These are phyloP conservation scores for Drosophila sp. DNA, from an alignment of 1,140 invertebrate genomes.

Conservation along the genomic window DNA sequence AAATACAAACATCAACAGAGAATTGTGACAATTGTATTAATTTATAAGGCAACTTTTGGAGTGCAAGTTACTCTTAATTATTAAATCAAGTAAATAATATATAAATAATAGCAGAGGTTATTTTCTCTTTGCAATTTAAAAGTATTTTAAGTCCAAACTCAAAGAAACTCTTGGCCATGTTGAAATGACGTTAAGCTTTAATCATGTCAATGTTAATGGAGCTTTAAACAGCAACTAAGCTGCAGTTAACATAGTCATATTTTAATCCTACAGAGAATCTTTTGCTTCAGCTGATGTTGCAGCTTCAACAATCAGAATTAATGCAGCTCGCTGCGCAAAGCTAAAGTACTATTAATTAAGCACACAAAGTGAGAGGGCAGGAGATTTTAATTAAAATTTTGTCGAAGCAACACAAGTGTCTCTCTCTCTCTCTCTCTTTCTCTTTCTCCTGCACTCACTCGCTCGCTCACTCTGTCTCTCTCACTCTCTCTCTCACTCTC, in stretches of 20 bases:
- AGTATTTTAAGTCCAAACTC: no score
- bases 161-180: no score
- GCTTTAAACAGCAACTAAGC: neutral
- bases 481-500: conserved; percentile 4
- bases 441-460: neutral
- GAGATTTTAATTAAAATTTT: conserved; percentile 80
- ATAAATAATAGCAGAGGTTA: no score
- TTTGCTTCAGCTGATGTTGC: conserved; percentile 12
- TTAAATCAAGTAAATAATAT: no score
- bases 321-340: conserved; percentile 51
- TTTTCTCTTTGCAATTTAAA: no score
- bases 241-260: neutral
- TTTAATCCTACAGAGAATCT: neutral
- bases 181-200: no score
- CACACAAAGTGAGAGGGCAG: conserved; percentile 54
- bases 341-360: conserved; percentile 78
- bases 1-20: no score
- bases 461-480: conserved; percentile 26
- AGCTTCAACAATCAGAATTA: conserved; percentile 14
- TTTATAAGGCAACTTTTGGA: no score
- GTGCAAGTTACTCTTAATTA: no score
- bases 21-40: no score
- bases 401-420: conserved; percentile 73
- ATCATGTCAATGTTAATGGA: no score
- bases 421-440: neutral